A percentile compares a stretch with the other conserved stretches of the same genome.
These are phyloP conservation scores for Bombus affinis DNA, from an alignment of 1,140 invertebrate species.

Conservation along the genomic window DNA sequence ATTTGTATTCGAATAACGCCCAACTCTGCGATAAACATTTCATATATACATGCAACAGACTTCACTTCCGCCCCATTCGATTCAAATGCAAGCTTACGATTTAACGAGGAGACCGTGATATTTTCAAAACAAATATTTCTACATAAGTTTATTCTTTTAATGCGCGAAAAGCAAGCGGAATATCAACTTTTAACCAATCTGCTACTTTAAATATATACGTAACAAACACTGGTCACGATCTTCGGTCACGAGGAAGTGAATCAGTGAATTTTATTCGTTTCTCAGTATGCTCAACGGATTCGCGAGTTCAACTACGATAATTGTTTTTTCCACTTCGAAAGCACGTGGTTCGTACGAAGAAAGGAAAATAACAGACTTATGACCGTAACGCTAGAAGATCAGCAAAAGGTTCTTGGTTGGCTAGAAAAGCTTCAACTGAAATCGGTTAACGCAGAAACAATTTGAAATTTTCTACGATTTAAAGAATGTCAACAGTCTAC, in stretches of 20 bases:
- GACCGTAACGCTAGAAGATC: background rate
- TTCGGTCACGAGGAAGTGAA: constrained; percentile 34
- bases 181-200: constrained; percentile 4
- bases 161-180: background rate
- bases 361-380: background rate
- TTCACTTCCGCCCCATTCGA: background rate
- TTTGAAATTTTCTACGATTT: too few species aligned
- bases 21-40: background rate
- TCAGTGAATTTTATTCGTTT: constrained; percentile 16
- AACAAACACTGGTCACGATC: constrained; percentile 16
- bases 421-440: too few species aligned
- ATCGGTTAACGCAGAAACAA: too few species aligned
- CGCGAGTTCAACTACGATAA: constrained; percentile 6
- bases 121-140: background rate
- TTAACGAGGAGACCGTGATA: background rate
- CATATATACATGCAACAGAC: background rate
- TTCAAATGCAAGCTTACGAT: background rate
- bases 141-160: background rate
- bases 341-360: background rate
- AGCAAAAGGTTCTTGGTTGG: too few species aligned
- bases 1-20: background rate
- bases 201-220: constrained; percentile 21
- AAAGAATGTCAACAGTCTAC: too few species aligned
- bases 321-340: constrained; percentile 4
- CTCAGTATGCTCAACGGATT: constrained; percentile 13